phyloP scores from a whole-genome alignment of 2,888 invertebrate species.

The Smittia sp. region DNA sequence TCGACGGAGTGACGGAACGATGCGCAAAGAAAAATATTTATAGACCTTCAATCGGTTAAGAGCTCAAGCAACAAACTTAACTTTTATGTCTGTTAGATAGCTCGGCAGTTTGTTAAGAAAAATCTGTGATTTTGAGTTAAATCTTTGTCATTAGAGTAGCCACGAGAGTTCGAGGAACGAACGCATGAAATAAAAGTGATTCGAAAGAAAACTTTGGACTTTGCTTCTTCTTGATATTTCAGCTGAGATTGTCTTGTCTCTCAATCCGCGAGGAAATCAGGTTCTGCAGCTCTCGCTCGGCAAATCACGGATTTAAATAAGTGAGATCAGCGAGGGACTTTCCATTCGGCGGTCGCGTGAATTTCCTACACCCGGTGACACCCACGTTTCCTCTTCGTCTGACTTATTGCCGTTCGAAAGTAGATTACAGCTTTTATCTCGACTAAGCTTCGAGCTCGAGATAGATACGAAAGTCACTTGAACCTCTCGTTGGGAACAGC shows the following conservation, averaged over 20 bases:
- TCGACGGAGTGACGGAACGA: not conserved
- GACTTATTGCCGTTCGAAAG: not conserved
- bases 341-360: not conserved
- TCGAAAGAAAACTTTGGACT: not conserved
- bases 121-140: slow-evolving; percentile 25
- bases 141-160: slow-evolving; percentile 1
- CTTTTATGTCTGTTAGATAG: not conserved
- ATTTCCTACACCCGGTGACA: not conserved
- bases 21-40: not conserved
- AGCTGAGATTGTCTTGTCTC: not conserved
- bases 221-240: not conserved
- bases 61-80: not conserved
- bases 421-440: not conserved
- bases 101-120: not conserved
- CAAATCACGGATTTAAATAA: not conserved
- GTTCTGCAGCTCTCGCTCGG: not conserved
- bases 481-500: not conserved
- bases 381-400: not conserved
- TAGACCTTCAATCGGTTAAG: not conserved
- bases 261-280: too few relatives aligned
- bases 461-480: too few relatives aligned
- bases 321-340: not conserved
- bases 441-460: too few relatives aligned
- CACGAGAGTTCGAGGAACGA: not conserved
- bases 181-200: not conserved